Evolutionary conservation across 2,797 vertebrate genomes (phyloP).

Genomic region (Peromyscus eremicus): DNA sequence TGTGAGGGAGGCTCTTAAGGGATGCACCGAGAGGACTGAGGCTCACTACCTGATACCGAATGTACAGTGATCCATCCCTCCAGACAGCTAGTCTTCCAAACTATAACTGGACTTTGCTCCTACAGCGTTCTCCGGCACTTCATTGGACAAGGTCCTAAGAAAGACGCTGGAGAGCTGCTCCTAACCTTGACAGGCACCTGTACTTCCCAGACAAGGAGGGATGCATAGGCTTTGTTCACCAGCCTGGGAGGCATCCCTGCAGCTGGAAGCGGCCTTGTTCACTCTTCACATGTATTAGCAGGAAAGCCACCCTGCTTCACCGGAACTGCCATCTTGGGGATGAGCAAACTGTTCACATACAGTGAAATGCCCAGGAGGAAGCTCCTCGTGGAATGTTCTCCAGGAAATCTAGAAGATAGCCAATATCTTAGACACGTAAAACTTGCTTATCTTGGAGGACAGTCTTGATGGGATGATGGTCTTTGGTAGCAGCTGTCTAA

Average conservation of each 20-base stretch:
- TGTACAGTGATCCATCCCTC: neutral
- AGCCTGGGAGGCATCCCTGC: neutral
- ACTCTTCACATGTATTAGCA: neutral
- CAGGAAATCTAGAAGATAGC: neutral
- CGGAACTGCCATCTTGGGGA: neutral
- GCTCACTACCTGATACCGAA: neutral
- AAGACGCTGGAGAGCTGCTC: neutral
- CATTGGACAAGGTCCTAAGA: neutral
- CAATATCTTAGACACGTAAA: neutral
- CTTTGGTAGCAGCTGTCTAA: neutral
- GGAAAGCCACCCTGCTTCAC: neutral
- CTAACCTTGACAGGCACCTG: neutral
- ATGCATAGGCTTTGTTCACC: neutral
- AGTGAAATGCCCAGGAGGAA: neutral
- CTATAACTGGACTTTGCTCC: neutral
- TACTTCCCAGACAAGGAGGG: too few relatives aligned
- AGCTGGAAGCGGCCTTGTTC: neutral
- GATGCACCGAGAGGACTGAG: neutral
- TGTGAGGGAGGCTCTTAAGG: neutral
- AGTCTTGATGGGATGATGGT: neutral
- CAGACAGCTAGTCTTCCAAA: neutral
- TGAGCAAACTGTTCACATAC: neutral
- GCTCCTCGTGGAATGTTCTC: neutral
- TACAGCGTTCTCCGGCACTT: neutral
- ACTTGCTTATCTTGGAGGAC: neutral